These are phyloP conservation scores for Prochilodus magdalenae DNA, from an alignment of 2,113 vertebrate species.

Conservation along the genomic window DNA sequence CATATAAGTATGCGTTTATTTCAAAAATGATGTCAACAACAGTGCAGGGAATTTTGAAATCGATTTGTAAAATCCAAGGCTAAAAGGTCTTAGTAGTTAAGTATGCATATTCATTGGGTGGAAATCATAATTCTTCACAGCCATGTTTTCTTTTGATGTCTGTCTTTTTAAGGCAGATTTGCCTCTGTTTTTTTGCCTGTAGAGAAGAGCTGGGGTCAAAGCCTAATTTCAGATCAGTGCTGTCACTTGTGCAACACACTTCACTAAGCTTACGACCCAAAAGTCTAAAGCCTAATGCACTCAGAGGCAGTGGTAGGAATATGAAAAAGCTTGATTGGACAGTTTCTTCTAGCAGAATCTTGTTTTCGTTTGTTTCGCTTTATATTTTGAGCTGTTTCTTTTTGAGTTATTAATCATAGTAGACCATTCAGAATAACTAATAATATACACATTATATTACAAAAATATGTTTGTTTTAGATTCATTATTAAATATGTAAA, in stretches of 20 bases:
- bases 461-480: background rate
- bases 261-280: background rate
- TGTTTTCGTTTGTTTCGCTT: background rate
- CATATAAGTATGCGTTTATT: constrained; percentile 1
- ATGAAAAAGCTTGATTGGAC: background rate
- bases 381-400: background rate
- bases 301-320: background rate
- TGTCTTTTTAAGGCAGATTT: no score
- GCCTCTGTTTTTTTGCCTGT: background rate
- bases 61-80: background rate
- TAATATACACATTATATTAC: no score
- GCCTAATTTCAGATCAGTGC: background rate
- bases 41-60: background rate
- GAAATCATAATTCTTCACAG: background rate
- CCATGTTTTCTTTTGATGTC: no score
- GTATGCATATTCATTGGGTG: background rate
- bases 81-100: background rate
- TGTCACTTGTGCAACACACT: background rate
- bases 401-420: background rate
- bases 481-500: background rate
- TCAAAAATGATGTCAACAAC: background rate
- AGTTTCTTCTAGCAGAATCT: background rate
- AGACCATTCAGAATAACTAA: background rate
- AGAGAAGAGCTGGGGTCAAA: background rate
- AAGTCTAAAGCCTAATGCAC: background rate